Evolutionary conservation across 2,888 invertebrate species (phyloP).

Genomic region (Coecobrya sp.): DNA sequence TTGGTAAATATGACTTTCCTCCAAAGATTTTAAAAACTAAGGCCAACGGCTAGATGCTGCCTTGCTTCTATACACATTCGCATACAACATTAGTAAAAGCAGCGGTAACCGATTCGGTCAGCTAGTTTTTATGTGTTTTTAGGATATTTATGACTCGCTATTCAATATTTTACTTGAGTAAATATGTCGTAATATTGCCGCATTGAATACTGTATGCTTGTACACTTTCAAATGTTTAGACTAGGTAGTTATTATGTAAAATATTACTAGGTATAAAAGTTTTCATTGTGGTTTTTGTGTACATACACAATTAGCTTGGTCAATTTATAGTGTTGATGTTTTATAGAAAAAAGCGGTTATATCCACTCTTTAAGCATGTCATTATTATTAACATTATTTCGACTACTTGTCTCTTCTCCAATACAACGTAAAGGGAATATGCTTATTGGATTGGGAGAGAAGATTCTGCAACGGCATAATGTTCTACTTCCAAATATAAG

Average conservation of each 20-base stretch:
- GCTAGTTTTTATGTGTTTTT: conserved; percentile 72
- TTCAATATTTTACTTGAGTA: conserved; percentile 32
- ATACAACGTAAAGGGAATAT: no score
- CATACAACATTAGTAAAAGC: not conserved
- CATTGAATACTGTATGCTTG: not conserved
- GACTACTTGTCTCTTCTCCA: no score
- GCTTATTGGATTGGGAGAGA: no score
- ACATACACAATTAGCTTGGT: not conserved
- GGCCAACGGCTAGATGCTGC: not conserved
- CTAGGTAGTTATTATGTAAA: not conserved
- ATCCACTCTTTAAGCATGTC: not conserved
- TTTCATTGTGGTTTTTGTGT: not conserved
- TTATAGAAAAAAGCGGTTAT: not conserved
- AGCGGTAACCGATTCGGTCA: conserved; percentile 63
- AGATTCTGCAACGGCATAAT: no score
- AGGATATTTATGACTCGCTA: conserved; percentile 52
- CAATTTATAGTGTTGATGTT: not conserved
- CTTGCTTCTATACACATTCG: not conserved
- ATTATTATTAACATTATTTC: not conserved
- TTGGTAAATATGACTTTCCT: conserved; percentile 41
- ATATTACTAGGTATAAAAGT: not conserved
- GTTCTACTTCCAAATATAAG: not conserved
- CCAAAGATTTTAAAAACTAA: not conserved
- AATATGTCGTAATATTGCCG: not conserved
- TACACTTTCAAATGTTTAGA: not conserved